A percentile compares a stretch with the other conserved stretches of the same genome.
Evolutionary conservation across 1,140 invertebrate species (phyloP).

Genomic region (Hirudo medicinalis): DNA sequence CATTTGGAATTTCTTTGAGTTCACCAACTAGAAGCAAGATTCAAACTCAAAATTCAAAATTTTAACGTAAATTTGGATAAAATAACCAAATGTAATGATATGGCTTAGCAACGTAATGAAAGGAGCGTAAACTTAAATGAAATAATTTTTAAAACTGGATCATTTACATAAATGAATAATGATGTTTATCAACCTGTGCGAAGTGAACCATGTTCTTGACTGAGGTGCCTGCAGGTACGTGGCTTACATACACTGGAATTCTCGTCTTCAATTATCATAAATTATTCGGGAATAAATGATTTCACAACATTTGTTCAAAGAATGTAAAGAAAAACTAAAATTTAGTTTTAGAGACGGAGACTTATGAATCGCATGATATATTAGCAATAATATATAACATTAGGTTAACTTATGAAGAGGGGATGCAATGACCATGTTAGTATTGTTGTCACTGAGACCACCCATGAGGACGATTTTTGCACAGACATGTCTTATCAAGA

Average conservation of each 20-base stretch:
- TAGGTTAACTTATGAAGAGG: not conserved
- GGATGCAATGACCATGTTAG: slow-evolving; percentile 27
- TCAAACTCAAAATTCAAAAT: not conserved
- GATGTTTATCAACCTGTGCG: slow-evolving; percentile 37
- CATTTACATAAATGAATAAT: not conserved
- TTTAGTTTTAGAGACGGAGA: no score
- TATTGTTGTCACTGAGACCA: slow-evolving; percentile 28
- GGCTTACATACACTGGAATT: slow-evolving; percentile 54
- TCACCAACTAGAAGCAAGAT: slow-evolving; percentile 25
- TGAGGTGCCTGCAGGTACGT: slow-evolving; percentile 70
- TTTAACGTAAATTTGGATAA: slow-evolving; percentile 1
- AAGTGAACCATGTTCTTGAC: slow-evolving; percentile 58
- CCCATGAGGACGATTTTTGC: slow-evolving; percentile 26
- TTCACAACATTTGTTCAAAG: no score
- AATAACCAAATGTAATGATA: no score
- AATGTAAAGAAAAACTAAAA: no score
- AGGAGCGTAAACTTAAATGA: no score
- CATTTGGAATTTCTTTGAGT: slow-evolving; percentile 34
- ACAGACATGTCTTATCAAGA: slow-evolving; percentile 26
- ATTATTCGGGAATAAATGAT: no score
- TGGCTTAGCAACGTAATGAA: no score
- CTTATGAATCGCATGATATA: no score
- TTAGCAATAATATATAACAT: no score
- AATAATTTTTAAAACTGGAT: no score
- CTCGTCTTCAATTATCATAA: not conserved